These are phyloP conservation scores for Rostratula benghalensis DNA, from an alignment of 2,113 vertebrate genomes.

Conservation along the genomic window DNA sequence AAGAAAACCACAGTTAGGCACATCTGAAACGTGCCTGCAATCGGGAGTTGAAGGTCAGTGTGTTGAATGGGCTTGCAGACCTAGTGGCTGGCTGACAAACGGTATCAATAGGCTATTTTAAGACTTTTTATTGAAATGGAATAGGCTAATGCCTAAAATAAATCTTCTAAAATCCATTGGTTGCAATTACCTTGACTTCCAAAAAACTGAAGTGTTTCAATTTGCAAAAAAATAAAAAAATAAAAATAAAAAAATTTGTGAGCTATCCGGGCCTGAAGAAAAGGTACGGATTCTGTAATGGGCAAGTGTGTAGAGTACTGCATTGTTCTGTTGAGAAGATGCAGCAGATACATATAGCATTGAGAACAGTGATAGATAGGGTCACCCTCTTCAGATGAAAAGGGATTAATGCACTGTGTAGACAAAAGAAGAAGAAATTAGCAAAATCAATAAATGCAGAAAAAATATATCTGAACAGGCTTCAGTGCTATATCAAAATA, in stretches of 20 bases:
- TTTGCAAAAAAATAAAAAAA: background rate
- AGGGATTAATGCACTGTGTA: background rate
- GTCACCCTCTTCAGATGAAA: background rate
- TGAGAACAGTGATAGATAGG: background rate
- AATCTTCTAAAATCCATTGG: background rate
- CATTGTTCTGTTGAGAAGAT: background rate
- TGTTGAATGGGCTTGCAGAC: background rate
- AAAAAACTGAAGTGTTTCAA: background rate
- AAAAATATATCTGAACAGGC: background rate
- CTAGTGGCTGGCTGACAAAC: background rate
- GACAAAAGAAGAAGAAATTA: background rate
- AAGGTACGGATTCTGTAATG: background rate
- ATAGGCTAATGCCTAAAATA: background rate
- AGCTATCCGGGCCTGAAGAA: background rate
- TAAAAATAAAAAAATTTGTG: background rate
- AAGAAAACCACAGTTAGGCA: background rate
- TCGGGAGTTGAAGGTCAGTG: background rate
- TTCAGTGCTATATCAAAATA: background rate
- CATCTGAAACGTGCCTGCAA: background rate
- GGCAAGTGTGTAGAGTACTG: background rate
- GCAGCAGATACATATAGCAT: background rate
- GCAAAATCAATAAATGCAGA: background rate
- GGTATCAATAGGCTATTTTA: background rate
- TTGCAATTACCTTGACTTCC: background rate
- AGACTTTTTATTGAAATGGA: background rate